phyloP scores from a whole-genome alignment of 2,888 invertebrate species.

The Tupiocoris notatus region DNA sequence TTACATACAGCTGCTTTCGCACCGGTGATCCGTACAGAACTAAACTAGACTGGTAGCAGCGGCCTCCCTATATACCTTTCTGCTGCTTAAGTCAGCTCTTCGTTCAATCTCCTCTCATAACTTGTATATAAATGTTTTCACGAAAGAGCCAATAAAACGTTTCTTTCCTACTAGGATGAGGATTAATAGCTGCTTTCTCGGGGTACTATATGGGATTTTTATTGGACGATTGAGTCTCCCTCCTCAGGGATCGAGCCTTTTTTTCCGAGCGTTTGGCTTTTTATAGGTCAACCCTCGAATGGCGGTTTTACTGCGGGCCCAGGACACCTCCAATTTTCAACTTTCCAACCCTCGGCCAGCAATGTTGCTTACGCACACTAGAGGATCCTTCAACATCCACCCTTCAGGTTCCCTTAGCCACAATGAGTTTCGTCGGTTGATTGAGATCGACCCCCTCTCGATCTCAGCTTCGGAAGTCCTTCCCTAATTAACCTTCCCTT shows the following conservation, averaged over 20 bases:
- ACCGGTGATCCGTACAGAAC: too few relatives aligned
- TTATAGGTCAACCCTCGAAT: background rate
- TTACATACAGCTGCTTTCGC: too few relatives aligned
- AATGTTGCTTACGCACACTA: background rate
- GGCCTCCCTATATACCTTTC: too few relatives aligned
- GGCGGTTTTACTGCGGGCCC: background rate
- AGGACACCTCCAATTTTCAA: background rate
- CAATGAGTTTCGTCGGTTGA: constrained; percentile 31
- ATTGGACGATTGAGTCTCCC: background rate
- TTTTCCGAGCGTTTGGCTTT: background rate
- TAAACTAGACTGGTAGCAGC: too few relatives aligned
- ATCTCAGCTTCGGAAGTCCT: constrained; percentile 13
- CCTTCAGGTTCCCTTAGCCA: background rate
- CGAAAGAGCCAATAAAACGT: background rate
- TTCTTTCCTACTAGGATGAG: background rate
- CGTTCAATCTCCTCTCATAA: too few relatives aligned
- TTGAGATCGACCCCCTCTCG: constrained; percentile 25
- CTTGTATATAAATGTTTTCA: background rate
- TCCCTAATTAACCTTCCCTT: constrained; percentile 33
- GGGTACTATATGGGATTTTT: background rate
- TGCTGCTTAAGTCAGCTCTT: too few relatives aligned
- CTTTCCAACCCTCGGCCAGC: background rate
- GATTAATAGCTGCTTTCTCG: background rate
- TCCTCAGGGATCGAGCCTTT: background rate
- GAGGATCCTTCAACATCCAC: background rate